These are phyloP conservation scores for Gobiocypris rarus DNA, from an alignment of 2,113 vertebrate genomes.

Conservation along the genomic window DNA sequence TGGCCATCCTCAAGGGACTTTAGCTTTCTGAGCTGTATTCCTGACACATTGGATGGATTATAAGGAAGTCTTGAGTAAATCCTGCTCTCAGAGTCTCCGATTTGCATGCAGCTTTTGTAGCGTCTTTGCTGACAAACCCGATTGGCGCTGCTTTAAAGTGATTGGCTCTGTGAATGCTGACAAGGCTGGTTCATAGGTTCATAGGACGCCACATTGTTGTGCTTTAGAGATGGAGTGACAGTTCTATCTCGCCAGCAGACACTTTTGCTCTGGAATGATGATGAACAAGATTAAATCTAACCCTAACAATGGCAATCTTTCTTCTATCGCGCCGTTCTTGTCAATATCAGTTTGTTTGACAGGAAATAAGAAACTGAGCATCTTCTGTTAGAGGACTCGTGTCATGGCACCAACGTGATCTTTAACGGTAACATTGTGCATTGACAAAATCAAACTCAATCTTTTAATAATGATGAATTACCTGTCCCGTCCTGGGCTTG, in stretches of 20 bases:
- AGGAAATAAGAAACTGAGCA: not conserved
- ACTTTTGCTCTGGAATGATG: constrained; percentile 24
- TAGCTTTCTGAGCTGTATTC: constrained; percentile 28
- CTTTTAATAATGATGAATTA: not conserved
- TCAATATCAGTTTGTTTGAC: constrained; percentile 8
- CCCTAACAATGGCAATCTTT: constrained; percentile 30
- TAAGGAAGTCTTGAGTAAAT: constrained; percentile 39
- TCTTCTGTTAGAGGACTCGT: not conserved
- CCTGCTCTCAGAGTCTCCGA: constrained; percentile 28
- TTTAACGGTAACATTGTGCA: not conserved
- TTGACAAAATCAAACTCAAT: not conserved
- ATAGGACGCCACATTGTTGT: not conserved
- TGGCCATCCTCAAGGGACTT: constrained; percentile 20
- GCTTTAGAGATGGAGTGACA: constrained; percentile 26
- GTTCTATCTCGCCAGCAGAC: constrained; percentile 20
- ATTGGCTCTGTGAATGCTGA: constrained; percentile 24
- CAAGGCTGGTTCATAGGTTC: not conserved
- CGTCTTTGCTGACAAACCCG: constrained; percentile 45
- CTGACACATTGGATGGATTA: constrained; percentile 44
- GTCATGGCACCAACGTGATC: constrained; percentile 23
- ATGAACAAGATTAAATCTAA: constrained; percentile 41
- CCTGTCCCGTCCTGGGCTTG: not conserved
- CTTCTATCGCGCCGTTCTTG: not conserved
- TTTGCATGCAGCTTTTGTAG: constrained; percentile 48
- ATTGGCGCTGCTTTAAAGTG: constrained; percentile 36